Evolutionary conservation across 2,113 vertebrate species (phyloP).

Genomic region (Arizona elegans): DNA sequence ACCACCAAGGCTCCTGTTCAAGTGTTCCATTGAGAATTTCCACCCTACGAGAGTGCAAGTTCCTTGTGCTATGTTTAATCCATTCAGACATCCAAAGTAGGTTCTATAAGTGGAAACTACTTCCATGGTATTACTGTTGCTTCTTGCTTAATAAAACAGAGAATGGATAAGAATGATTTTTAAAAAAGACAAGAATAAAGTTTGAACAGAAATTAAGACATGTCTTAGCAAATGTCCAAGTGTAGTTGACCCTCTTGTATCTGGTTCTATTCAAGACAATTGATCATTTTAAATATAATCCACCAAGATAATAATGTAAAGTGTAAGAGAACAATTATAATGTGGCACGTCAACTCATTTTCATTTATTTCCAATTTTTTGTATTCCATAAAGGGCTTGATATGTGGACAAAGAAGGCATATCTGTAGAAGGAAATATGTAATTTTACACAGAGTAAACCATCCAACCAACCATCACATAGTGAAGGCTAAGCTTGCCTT

Average conservation of each 20-base stretch:
- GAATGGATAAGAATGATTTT: background rate
- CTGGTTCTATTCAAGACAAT: background rate
- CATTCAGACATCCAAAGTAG: background rate
- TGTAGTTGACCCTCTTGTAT: background rate
- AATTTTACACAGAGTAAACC: background rate
- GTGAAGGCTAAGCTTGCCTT: background rate
- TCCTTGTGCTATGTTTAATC: background rate
- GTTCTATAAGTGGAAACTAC: background rate
- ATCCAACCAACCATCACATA: background rate
- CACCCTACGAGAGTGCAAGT: background rate
- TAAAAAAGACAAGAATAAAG: background rate
- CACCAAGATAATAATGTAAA: background rate
- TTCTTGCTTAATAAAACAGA: background rate
- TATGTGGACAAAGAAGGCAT: background rate
- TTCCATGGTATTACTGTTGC: background rate
- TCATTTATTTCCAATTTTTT: background rate
- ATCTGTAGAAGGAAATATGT: background rate
- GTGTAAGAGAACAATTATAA: background rate
- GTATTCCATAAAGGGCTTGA: background rate
- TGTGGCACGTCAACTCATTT: background rate
- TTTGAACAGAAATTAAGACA: background rate
- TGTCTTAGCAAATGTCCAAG: background rate
- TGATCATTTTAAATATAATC: background rate
- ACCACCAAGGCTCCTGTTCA: too few relatives aligned
- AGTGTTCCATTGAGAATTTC: background rate